Evolutionary conservation across 2,888 invertebrate genomes (phyloP), one percentile per base, ranked within the genome.

Genomic region (Drosophila testacea): DNA sequence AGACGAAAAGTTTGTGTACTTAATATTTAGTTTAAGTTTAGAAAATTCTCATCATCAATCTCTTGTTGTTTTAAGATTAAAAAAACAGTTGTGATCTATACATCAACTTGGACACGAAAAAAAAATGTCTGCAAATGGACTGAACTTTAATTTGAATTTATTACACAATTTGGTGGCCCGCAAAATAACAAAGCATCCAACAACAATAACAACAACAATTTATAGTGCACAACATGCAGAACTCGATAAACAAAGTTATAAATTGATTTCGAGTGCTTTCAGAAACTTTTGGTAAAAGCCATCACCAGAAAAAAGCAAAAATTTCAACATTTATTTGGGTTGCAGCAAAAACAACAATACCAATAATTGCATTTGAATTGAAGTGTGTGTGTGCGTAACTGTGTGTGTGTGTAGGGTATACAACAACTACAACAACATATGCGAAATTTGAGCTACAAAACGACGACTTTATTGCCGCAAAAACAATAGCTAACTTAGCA

Each of bases 231-330:
- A 65, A 47, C 44, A 59, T 27, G 27, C 47, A 46, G 11, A 59
- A 56, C 66, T 66, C 44, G 54, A 56, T 66, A 69, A 78, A 75
- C 72, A 81, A 79, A 82, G 77, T 81, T 77, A 51, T 47, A 66
- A 84, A 82, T 84, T 82, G 82, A 82, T 73, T 82, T 63, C 65
- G 64, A 81, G 79, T 50, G 74, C 69, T 70, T 69, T 66, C 48
- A 38, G 28, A 60, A 77, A 84, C 32, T 71, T 61, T 16, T 27
- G 10, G 36, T 56, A 42, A 50, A 28, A 54, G 44, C 16, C 42
- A 62, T 44, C 52, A 57, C 36, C 42, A 28, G 6, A 32, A 60
- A 39, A n/a, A n/a, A 72, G 39, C 39, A 67, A 30, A 57, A 69
- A 54, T 61, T 38, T 36, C 13, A 55, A 60, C 47, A 60, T 66